phyloP scores from a whole-genome alignment of 1,140 invertebrate genomes.

The Glossosoma conforme region DNA sequence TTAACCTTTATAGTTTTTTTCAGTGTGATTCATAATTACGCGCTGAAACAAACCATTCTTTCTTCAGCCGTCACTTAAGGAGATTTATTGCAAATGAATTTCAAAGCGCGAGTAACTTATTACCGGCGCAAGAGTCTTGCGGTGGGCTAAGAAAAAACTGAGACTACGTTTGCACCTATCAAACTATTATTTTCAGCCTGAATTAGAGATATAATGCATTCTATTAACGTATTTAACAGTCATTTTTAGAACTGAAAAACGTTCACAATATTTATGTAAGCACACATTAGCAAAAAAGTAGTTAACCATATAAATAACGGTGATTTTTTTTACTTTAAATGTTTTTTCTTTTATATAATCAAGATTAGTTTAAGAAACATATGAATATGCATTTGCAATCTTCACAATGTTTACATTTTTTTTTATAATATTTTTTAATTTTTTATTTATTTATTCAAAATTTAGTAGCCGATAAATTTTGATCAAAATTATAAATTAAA shows the following conservation, averaged over 20 bases:
- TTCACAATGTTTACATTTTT: neutral
- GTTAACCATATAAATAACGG: too few species aligned
- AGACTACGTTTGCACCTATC: too few species aligned
- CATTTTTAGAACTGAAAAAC: too few species aligned
- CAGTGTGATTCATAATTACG: slow-evolving; percentile 13
- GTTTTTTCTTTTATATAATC: neutral
- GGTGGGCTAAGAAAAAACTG: too few species aligned
- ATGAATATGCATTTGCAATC: neutral
- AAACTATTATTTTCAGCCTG: too few species aligned
- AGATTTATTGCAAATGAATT: slow-evolving; percentile 16
- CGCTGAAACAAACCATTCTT: slow-evolving; percentile 9
- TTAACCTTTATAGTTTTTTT: too few species aligned
- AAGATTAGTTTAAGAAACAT: neutral
- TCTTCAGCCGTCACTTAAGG: slow-evolving; percentile 4
- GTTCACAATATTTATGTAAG: too few species aligned
- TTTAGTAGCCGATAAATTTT: neutral
- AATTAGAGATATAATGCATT: too few species aligned
- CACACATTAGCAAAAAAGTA: too few species aligned
- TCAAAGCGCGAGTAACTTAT: slow-evolving; percentile 5
- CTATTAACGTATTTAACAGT: too few species aligned
- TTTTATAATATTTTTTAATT: neutral
- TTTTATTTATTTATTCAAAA: neutral
- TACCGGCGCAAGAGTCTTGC: too few species aligned
- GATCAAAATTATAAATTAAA: neutral
- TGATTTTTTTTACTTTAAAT: neutral